Evolutionary conservation across 2,113 vertebrate genomes (phyloP).

Genomic region (Rhagologus leucostigma): DNA sequence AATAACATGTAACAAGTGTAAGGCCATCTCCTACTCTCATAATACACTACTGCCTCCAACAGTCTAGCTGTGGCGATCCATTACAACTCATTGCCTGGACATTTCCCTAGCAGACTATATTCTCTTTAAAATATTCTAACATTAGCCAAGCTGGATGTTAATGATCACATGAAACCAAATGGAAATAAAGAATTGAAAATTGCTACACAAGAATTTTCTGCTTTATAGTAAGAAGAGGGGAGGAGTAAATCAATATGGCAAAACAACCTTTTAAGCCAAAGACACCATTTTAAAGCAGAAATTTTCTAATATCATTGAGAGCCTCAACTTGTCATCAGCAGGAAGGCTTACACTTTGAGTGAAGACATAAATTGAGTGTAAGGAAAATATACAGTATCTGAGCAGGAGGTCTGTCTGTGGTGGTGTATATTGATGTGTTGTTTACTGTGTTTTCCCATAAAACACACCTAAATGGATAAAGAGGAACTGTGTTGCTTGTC

Average conservation of each 20-base stretch:
- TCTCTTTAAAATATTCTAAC: neutral
- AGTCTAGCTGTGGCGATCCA: constrained; percentile 26
- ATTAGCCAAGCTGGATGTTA: neutral
- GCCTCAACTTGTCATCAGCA: neutral
- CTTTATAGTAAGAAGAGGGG: neutral
- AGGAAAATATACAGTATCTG: neutral
- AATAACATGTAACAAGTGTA: neutral
- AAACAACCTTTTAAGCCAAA: neutral
- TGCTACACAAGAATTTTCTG: neutral
- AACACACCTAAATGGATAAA: neutral
- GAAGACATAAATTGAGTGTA: neutral
- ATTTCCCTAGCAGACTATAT: neutral
- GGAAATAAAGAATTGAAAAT: neutral
- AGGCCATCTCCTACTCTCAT: constrained; percentile 16
- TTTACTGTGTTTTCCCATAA: neutral
- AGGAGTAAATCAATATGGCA: neutral
- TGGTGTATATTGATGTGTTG: neutral
- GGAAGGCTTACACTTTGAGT: neutral
- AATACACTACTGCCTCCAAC: constrained; percentile 66
- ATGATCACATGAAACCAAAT: neutral
- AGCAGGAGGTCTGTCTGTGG: neutral
- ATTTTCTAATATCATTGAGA: neutral
- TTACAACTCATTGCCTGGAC: neutral
- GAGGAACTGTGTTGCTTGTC: neutral
- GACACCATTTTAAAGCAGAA: neutral